A percentile compares a stretch with the other conserved stretches of the same genome.
Conservation (phyloP, 2,797 vertebrate species). For the Uromys caudimaculatus region DNA sequence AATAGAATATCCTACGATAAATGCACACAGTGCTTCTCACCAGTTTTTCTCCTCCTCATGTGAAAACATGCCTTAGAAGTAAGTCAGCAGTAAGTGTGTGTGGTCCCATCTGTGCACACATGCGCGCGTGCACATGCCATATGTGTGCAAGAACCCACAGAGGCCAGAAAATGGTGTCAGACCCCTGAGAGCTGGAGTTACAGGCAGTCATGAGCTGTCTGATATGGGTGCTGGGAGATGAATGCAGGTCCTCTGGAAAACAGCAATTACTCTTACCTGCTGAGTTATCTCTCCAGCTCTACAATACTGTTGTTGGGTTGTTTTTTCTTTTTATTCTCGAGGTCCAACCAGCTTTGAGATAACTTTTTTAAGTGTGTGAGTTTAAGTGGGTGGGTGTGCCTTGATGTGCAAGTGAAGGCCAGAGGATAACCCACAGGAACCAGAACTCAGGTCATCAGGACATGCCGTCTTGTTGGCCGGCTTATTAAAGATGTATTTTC, state of each 20-base stretch:
- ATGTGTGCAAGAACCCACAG: neutral
- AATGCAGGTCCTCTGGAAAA: too few species aligned
- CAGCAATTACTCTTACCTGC: neutral
- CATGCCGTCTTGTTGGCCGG: neutral
- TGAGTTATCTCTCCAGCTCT: neutral
- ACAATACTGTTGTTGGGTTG: neutral
- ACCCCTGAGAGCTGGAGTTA: neutral
- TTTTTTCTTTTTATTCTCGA: conserved; percentile 22
- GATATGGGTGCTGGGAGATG: too few species aligned
- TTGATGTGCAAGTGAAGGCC: neutral
- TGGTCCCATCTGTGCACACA: neutral
- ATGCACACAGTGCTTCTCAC: neutral
- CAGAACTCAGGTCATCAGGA: neutral
- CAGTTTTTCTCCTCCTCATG: neutral
- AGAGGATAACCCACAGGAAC: neutral
- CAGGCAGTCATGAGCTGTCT: neutral
- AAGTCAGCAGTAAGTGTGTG: conserved; percentile 7
- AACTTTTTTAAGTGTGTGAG: neutral
- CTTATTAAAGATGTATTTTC: neutral
- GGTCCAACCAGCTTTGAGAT: neutral
- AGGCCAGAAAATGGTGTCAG: neutral
- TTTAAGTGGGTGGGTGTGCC: neutral
- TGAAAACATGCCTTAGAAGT: conserved; percentile 16
- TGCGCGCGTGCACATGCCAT: too few species aligned
- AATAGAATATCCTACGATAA: neutral